Evolutionary conservation across 2,113 vertebrate genomes (phyloP).

Genomic region (Bubo scandiacus): DNA sequence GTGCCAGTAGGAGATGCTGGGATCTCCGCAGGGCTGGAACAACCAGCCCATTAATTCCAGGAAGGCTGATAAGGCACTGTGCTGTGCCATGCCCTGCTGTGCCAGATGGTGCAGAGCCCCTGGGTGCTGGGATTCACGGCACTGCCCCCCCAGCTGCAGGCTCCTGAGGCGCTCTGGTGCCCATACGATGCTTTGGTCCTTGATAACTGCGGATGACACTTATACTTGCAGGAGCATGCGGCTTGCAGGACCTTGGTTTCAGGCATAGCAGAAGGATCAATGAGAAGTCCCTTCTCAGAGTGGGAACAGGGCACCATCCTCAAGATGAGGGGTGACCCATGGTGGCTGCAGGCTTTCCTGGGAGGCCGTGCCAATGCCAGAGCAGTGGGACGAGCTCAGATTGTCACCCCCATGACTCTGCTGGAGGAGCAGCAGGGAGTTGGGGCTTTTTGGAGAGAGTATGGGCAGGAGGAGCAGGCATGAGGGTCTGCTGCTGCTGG

Average conservation of each 20-base stretch:
- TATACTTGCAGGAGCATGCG: rapidly evolving
- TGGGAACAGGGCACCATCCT: neutral
- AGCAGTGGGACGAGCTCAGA: neutral
- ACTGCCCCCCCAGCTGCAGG: neutral
- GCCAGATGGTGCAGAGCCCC: neutral
- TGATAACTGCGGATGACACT: rapidly evolving
- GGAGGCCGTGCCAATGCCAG: neutral
- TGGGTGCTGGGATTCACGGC: rapidly evolving
- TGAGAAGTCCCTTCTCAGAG: neutral
- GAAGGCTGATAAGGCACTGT: conserved; percentile 8
- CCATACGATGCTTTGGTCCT: neutral
- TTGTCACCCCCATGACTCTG: rapidly evolving
- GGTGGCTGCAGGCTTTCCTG: neutral
- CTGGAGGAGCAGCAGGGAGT: neutral
- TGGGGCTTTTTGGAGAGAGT: neutral
- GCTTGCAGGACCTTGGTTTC: neutral
- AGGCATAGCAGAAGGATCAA: neutral
- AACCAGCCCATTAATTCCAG: conserved; percentile 46
- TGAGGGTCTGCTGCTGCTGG: neutral
- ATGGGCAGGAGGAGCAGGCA: neutral
- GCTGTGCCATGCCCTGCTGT: neutral
- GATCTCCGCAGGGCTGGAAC: neutral
- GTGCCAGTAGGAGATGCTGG: neutral
- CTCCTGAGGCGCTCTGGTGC: neutral
- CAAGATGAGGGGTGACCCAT: rapidly evolving